Conservation (phyloP, 1,140 invertebrate genomes). For the Stegodyphus mimosarum region DNA sequence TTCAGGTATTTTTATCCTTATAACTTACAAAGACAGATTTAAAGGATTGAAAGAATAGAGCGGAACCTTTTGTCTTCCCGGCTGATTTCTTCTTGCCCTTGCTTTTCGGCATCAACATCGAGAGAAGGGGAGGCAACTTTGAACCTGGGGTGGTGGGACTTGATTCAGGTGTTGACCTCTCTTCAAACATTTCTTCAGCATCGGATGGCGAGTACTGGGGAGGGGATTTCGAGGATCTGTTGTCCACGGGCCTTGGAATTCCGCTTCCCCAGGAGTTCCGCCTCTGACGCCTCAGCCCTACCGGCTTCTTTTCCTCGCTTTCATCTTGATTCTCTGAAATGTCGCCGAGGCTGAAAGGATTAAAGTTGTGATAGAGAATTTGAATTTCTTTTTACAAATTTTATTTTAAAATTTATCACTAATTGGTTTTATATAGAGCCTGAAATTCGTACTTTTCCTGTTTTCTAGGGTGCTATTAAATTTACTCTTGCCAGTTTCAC, state of each 20-base stretch:
- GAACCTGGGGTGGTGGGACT: slow-evolving; percentile 26
- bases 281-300: slow-evolving; percentile 30
- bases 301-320: slow-evolving; percentile 26
- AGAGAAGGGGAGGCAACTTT: slow-evolving; percentile 43
- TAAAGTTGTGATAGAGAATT: too few species aligned
- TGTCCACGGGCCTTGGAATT: slow-evolving; percentile 46
- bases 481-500: too few species aligned
- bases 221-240: slow-evolving; percentile 38
- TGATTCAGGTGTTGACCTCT: slow-evolving; percentile 23
- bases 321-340: slow-evolving; percentile 53
- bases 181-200: slow-evolving; percentile 52
- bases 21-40: too few species aligned
- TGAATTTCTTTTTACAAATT: too few species aligned
- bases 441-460: too few species aligned
- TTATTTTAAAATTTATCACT: too few species aligned
- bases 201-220: slow-evolving; percentile 32
- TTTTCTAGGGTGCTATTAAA: too few species aligned
- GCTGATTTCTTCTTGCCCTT: slow-evolving; percentile 18
- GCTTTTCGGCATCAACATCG: slow-evolving; percentile 50
- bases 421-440: too few species aligned
- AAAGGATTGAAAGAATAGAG: background rate
- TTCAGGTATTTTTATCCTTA: too few species aligned
- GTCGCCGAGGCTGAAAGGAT: slow-evolving; percentile 30
- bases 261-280: slow-evolving; percentile 56
- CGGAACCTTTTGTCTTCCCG: slow-evolving; percentile 5